Evolutionary conservation across 2,113 vertebrate species (phyloP).

Genomic region (Chaenogobius annularis): DNA sequence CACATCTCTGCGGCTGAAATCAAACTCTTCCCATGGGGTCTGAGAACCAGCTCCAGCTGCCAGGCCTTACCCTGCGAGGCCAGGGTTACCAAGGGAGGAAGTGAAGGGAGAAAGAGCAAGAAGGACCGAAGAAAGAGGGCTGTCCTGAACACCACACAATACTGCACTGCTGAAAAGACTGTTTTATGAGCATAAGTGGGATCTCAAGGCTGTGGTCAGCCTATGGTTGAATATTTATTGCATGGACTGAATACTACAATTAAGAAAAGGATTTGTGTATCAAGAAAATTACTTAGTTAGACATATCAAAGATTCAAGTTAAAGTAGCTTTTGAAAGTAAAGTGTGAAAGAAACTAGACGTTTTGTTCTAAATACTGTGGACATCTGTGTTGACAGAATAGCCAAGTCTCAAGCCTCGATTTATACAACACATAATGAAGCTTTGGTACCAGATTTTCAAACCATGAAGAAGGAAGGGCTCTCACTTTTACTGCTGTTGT

Average conservation of each 20-base stretch:
- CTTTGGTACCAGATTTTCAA: too few species aligned
- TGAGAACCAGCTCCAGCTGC: slow-evolving; percentile 35
- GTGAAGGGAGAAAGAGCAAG: not conserved
- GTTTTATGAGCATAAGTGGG: slow-evolving; percentile 18
- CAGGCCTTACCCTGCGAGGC: slow-evolving; percentile 38
- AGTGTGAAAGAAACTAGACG: too few species aligned
- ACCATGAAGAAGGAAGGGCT: too few species aligned
- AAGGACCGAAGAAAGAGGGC: not conserved
- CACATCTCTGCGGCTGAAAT: slow-evolving; percentile 56
- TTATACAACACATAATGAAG: too few species aligned
- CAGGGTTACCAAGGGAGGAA: slow-evolving; percentile 20
- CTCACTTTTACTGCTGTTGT: too few species aligned
- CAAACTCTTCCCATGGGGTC: slow-evolving; percentile 45
- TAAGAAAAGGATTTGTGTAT: not conserved
- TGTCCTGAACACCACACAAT: too few species aligned
- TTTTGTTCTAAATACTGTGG: too few species aligned
- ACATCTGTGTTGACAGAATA: too few species aligned
- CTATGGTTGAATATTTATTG: not conserved
- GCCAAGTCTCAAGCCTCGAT: not conserved
- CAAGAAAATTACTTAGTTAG: too few species aligned
- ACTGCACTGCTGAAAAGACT: slow-evolving; percentile 1
- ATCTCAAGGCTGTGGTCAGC: slow-evolving; percentile 22
- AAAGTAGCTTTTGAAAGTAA: too few species aligned
- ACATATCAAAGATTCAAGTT: too few species aligned
- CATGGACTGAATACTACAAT: not conserved